Base-by-base conservation (phyloP, 1,140 invertebrate species). In the Lanistes nyassanus region DNA sequence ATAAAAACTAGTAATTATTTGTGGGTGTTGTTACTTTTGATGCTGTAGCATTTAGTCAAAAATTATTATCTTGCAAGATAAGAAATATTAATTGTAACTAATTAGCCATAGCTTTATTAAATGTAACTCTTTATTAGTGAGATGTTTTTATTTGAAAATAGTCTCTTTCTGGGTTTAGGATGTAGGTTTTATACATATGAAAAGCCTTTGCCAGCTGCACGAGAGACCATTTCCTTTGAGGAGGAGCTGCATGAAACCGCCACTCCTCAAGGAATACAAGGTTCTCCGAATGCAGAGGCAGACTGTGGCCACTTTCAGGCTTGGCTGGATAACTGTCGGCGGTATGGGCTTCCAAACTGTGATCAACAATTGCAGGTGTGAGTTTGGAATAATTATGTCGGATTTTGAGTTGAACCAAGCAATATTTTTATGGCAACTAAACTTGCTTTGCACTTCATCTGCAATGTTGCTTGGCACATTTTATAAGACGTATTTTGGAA, bases 221-320 rank as follows among this genome's bases (percentile, higher is more conserved):
- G 23, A 66, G 7, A 39, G 21, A 23, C 23, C 21, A n/a, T 16
- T 26, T 31, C 64, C 39, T 6, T 60, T 19, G 42, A 71, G 23
- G 71, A 56, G 29, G 53, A 68, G 26, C 76, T 73, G 21, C 70
- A 75, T 7, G 69, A 79, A 26, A 69, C 69, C n/a, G 81, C 78
- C 4, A 75, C 78, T 29, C 84, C 85, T 0, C 86, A 88, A 60
- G 86, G 86, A 6, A 79, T 88, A 39, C 86, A 88, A 64, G 83
- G 83, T 3, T 13, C 23, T 21, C 5, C 37, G 64, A 74, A 79
- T 16, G 13, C 2, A 31, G 76, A 78, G 0, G 83, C 82, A 26
- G 78, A 82, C 62, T 85, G 84, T 70, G 82, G 74, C 0, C 73
- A 79, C 34, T 86, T 86, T 51, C 71, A 80, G 39, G 29, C 85